Conservation (phyloP, 2,888 invertebrate species). For the Melanostoma mellinum region DNA sequence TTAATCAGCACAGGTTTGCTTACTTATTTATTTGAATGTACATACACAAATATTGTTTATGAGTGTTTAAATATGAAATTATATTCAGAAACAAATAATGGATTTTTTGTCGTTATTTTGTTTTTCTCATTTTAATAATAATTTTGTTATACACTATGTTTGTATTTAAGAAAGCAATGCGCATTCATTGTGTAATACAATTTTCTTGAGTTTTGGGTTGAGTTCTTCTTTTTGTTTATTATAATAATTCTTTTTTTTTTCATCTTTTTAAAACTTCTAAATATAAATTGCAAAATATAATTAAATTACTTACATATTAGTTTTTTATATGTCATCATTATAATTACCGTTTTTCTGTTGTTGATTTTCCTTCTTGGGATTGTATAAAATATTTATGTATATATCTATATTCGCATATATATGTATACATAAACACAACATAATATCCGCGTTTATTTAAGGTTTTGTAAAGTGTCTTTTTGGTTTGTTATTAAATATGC, state of each 20-base stretch:
- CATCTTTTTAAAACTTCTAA: constrained; percentile 60
- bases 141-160: constrained; percentile 63
- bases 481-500: constrained; percentile 59
- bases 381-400: constrained; percentile 38
- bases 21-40: constrained; percentile 73
- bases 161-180: constrained; percentile 69
- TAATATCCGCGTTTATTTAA: constrained; percentile 11
- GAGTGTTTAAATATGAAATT: constrained; percentile 73
- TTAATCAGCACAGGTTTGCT: constrained; percentile 73
- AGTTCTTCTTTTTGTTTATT: constrained; percentile 50
- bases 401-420: constrained; percentile 42
- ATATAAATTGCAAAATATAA: constrained; percentile 73
- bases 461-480: constrained; percentile 65
- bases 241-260: constrained; percentile 39
- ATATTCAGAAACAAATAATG: constrained; percentile 76
- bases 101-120: constrained; percentile 31
- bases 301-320: constrained; percentile 71
- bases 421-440: constrained; percentile 55
- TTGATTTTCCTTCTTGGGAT: constrained; percentile 47
- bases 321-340: constrained; percentile 52
- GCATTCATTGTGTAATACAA: constrained; percentile 63
- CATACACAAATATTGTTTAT: constrained; percentile 73
- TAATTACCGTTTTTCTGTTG: constrained; percentile 32
- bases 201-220: constrained; percentile 60
- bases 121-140: constrained; percentile 46